Conservation (phyloP, 2,888 invertebrate species). For the Sphaeridia pumilis region DNA sequence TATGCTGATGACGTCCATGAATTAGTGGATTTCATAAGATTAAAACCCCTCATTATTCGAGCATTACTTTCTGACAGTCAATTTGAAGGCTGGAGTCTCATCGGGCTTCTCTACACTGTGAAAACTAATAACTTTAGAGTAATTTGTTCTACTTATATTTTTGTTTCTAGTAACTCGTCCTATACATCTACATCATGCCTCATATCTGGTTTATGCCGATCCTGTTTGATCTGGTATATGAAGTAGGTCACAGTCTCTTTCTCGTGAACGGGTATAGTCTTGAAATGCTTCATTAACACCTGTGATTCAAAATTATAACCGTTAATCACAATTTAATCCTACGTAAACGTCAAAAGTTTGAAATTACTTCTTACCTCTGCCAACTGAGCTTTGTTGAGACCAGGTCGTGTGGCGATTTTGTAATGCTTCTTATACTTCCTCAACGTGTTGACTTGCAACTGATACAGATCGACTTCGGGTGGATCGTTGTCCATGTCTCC, state of each 20-base stretch:
- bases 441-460: conserved; percentile 86
- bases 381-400: conserved; percentile 86
- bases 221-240: conserved; percentile 90
- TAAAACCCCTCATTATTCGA: too few species aligned
- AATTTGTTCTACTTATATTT: too few species aligned
- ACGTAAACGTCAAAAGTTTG: too few species aligned
- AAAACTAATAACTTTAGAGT: too few species aligned
- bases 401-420: conserved; percentile 80
- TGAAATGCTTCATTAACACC: conserved; percentile 90
- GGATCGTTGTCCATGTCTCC: conserved; percentile 80
- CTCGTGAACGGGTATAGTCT: conserved; percentile 84
- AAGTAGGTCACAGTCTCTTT: conserved; percentile 91
- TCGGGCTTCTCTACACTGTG: too few species aligned
- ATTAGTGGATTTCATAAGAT: too few species aligned
- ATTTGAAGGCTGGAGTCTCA: too few species aligned
- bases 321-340: too few species aligned
- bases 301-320: conserved; percentile 50
- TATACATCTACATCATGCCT: conserved; percentile 19
- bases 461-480: conserved; percentile 86
- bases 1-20: too few species aligned
- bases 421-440: conserved; percentile 86
- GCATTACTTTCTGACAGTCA: too few species aligned
- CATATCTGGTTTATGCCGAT: conserved; percentile 74
- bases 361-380: conserved; percentile 64
- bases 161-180: too few species aligned